Evolutionary conservation across 2,797 vertebrate genomes (phyloP), one percentile per base, ranked within the genome.

Genomic region (Myotis daubentonii): DNA sequence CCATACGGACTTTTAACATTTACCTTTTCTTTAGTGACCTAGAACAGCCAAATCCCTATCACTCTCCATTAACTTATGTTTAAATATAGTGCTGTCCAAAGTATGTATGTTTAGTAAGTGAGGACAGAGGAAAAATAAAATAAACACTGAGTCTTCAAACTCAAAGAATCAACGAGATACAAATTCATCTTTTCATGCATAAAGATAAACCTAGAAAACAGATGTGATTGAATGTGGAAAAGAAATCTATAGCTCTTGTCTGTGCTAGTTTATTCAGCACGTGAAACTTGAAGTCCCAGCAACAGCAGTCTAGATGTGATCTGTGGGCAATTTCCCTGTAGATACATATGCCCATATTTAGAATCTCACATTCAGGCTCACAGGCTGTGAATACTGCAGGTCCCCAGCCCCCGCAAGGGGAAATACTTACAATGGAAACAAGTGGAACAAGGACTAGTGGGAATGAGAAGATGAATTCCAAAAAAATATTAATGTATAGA

Each of bases 1-100:
- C 22, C 47, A 57, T 74, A 83, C 84, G 82, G 22, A 80, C 60
- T 72, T 90, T 22, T 25, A 79, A 92, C 41, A 84, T 90, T 72
- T 49, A 72, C 33, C 68, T 85, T 84, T 90, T 41, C 28, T 70
- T 71, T 57, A 76, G 30, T 68, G 78, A 85, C 41, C 47, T 33
- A n/a, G 47, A 80, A 92, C 1, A 79, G 44, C 30, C n/a, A 51
- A 53, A 80, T 83, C 33, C 23, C 5, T 62, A 75, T 75, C 65
- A 51, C 3, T 28, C 20, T 71, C 51, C 25, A 79, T 51, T 68
- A 87, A 79, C 38, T 74, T 22, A 74, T 17, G 30, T 90, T 84
- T 87, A 55, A 74, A 82, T n/a, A 55, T 1, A 70, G 9, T 36
- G 19, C 57, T 95, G 17, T 87, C 38, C 65, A 47, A 53, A 55